Percentiles rank a stretch among this genome's conserved stretches.
Evolutionary conservation across 2,797 vertebrate species (phyloP).

Genomic region (Valencia hispanica): DNA sequence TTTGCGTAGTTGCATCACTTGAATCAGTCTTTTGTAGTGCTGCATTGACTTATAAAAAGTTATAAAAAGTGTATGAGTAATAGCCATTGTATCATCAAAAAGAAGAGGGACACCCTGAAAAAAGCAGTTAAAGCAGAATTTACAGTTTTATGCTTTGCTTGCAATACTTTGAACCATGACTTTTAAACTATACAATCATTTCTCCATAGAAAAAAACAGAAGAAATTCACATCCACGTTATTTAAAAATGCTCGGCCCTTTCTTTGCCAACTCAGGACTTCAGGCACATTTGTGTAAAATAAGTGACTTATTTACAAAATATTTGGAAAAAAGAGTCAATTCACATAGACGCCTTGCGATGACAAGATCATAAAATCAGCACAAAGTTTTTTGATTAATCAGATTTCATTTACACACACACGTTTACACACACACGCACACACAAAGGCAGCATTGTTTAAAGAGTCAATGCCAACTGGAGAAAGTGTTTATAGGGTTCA

Average conservation of each 20-base stretch:
- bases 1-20: neutral
- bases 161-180: conserved; percentile 30
- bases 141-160: conserved; percentile 25
- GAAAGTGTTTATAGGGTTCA: conserved; percentile 45
- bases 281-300: conserved; percentile 35
- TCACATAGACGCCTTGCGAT: conserved; percentile 30
- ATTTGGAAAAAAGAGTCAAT: conserved; percentile 31
- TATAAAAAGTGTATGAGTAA: conserved; percentile 7
- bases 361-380: conserved; percentile 47
- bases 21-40: neutral
- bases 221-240: conserved; percentile 69
- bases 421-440: conserved; percentile 30
- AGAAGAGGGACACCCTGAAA: conserved; percentile 18
- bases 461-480: conserved; percentile 31
- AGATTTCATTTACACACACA: conserved; percentile 38
- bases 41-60: conserved; percentile 1
- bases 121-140: conserved; percentile 26
- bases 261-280: conserved; percentile 34
- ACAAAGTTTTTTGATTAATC: conserved; percentile 38
- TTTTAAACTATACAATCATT: conserved; percentile 57
- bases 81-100: conserved; percentile 13
- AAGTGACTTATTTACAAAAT: conserved; percentile 49
- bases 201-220: conserved; percentile 58
- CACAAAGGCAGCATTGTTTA: conserved; percentile 30
- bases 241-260: conserved; percentile 36